Percentiles rank a stretch among this genome's conserved stretches.
These are phyloP conservation scores for Araneus ventricosus DNA, from an alignment of 1,140 invertebrate genomes.

Conservation along the genomic window DNA sequence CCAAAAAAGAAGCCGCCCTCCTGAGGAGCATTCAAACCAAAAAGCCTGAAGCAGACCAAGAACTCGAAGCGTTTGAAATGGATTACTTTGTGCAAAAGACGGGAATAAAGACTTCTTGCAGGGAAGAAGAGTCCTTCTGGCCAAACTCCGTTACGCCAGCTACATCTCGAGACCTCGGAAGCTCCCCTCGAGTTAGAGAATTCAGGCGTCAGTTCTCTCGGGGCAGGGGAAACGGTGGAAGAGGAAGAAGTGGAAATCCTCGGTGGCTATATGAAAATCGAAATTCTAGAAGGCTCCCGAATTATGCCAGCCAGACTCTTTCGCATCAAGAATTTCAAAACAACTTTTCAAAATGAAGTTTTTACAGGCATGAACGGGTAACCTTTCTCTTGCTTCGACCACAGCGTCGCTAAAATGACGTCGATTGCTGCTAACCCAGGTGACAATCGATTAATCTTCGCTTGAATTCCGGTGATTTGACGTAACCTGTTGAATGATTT, in stretches of 20 bases:
- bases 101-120: not conserved
- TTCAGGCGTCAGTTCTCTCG: not conserved
- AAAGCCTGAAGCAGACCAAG: not conserved
- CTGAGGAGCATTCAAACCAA: not conserved
- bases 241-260: not conserved
- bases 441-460: not conserved
- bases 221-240: not conserved
- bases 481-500: not conserved
- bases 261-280: not conserved
- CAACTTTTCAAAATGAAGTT: not conserved
- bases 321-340: not conserved
- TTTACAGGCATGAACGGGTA: not conserved
- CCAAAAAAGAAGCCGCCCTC: not conserved
- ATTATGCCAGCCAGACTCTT: not conserved
- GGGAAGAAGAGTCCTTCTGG: not conserved
- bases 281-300: not conserved
- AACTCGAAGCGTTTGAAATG: not conserved
- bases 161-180: not conserved
- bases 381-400: rapidly evolving
- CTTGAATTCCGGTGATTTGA: not conserved
- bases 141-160: not conserved
- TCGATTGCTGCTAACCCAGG: not conserved
- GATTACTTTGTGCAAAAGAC: not conserved
- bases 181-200: not conserved
- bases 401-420: not conserved